Evolutionary conservation across 2,888 invertebrate genomes (phyloP), one percentile per base, ranked within the genome.

Genomic region (Oligia latruncula): DNA sequence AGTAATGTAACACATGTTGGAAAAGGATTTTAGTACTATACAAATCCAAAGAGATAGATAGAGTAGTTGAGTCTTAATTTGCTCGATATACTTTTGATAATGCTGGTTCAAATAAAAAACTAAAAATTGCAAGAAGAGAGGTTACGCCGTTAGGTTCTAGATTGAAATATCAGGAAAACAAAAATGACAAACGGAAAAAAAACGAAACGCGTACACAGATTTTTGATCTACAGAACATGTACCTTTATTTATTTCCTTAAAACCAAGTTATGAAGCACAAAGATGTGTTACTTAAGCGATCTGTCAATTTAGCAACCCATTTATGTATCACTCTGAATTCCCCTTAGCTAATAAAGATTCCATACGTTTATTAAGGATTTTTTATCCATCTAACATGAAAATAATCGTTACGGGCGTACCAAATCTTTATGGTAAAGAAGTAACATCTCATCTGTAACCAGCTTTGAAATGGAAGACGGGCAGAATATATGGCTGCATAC

Each of bases 401-500:
- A 46, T 0, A 55, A 43, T n/a, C 8, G 0, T 20, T 17, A 35
- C 23, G 0, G 4, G n/a, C 2, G 17, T 46, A 23, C 8, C 0
- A 62, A 52, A 60, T 60, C 29, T 58, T 15, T 62, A 64, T 23
- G 4, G 6, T 17, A n/a, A 72, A 78, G 23, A 67, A 43, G 15
- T 40, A 29, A 62, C 11, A 62, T 62, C 9, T 20, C 40, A 74
- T n/a, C n/a, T 60, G n/a, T 60, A 77, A 65, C 15, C 20, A 55
- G 35, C 43, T 65, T 68, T 49, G 20, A 68, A 78, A 66, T 74
- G 23, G 46, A 65, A 77, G 60, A 49, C 23, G 6, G n/a, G 20
- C 17, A n/a, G 65, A 66, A 71, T 66, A 58, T 40, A 49, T 43
- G 29, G 13, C 46, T 60, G 58, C 52, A 66, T 82, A 15, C 9